These are phyloP conservation scores for Netelia fuscicornis DNA, from an alignment of 2,888 invertebrate species.

Conservation along the genomic window DNA sequence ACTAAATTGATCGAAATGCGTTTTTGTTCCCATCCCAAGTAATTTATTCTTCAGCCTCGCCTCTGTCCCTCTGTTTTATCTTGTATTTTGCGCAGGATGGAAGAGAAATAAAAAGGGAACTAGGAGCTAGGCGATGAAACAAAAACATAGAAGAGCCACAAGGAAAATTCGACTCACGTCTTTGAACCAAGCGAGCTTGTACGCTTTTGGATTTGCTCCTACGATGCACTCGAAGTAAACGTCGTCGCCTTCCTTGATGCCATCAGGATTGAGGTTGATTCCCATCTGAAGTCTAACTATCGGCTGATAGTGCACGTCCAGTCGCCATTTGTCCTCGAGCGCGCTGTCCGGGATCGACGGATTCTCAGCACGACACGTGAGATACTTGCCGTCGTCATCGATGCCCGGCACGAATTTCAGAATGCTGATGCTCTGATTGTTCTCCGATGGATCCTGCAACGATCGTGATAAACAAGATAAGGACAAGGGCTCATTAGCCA, in stretches of 20 bases:
- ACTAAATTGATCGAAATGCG: background rate
- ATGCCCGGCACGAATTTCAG: conserved; percentile 93
- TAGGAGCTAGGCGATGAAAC: background rate
- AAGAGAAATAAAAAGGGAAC: conserved; percentile 10
- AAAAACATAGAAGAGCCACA: background rate
- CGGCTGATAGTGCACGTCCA: conserved; percentile 96
- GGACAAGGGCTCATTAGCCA: conserved; percentile 49
- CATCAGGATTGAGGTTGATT: conserved; percentile 92
- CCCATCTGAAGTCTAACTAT: conserved; percentile 94
- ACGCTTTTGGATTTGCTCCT: conserved; percentile 93
- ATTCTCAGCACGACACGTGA: conserved; percentile 95
- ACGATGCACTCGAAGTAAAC: conserved; percentile 96
- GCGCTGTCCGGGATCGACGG: conserved; percentile 93
- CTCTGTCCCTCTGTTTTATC: background rate
- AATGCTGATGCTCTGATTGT: conserved; percentile 92
- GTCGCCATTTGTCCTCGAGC: conserved; percentile 94
- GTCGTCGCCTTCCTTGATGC: conserved; percentile 95
- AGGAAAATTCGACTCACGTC: conserved; percentile 88
- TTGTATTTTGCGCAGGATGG: background rate
- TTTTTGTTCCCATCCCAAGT: conserved; percentile 6
- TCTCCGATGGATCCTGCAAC: conserved; percentile 91
- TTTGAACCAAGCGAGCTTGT: conserved; percentile 95
- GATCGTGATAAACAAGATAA: conserved; percentile 46
- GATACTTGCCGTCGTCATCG: conserved; percentile 95
- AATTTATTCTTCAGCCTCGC: conserved; percentile 7